Conservation (phyloP, 1,140 invertebrate species). For the Drosophila mauritiana region DNA sequence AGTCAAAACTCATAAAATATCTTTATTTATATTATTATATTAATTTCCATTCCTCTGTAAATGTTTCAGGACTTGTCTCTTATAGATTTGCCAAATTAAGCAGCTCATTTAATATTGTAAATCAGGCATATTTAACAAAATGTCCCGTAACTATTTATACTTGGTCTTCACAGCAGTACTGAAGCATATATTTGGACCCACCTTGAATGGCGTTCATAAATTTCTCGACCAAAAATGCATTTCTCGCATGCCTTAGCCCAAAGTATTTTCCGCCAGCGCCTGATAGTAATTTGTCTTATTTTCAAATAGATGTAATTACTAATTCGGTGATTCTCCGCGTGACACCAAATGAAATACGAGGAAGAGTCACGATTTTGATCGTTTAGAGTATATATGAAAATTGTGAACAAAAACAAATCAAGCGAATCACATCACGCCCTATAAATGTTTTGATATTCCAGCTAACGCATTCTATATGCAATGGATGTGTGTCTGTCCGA, state of each 20-base stretch:
- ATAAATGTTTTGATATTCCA: conserved; percentile 63
- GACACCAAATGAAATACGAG: conserved; percentile 55
- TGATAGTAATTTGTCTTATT: conserved; percentile 60
- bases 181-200: conserved; percentile 3
- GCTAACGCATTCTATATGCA: conserved; percentile 30
- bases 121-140: background rate
- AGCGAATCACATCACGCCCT: conserved; percentile 63
- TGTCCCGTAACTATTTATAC: conserved; percentile 19
- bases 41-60: too few relatives aligned
- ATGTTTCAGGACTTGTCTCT: background rate
- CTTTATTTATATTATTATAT: background rate
- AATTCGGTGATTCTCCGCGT: conserved; percentile 14
- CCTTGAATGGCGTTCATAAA: conserved; percentile 18
- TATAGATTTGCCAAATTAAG: conserved; percentile 1
- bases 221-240: conserved; percentile 33
- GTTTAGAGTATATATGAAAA: conserved; percentile 1
- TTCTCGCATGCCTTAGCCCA: conserved; percentile 35
- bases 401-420: conserved; percentile 17
- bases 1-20: too few relatives aligned
- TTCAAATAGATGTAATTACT: conserved; percentile 38
- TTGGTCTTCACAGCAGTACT: background rate
- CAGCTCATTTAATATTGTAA: conserved; percentile 5
- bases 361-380: conserved; percentile 12
- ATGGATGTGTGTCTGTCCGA: background rate
- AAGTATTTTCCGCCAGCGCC: conserved; percentile 30